Base-by-base conservation (phyloP, 1,140 invertebrate genomes). In the Colletes latitarsis region DNA sequence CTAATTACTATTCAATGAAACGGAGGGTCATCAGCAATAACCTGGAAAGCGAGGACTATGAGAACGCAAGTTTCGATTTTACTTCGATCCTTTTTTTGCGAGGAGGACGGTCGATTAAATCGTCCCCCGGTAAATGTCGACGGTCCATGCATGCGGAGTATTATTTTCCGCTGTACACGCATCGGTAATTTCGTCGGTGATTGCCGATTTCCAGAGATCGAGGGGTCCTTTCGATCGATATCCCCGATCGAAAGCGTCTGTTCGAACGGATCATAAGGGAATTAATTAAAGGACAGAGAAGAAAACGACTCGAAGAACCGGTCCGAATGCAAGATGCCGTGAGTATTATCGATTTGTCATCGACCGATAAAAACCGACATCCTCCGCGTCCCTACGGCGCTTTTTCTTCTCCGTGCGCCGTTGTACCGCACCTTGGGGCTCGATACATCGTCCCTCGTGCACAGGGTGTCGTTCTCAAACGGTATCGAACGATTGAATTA, bases 321-420 rank as follows among this genome's bases (percentile, higher is more conserved):
- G 67, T 77, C 76, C 39, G 76, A 69, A 81, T 60, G 66, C 60
- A 75, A 63, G 55, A 71, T 85, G 62, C 12, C 83, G 83, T 82
- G 83, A 76, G 75, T 21, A 69, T 79, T 63, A 76, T 80, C 80
- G 83, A 85, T 86, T 82, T 80, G 83, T 86, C 75, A 76, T 55
- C 49, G 19, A 12, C 6, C 17, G 67, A 74, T 81, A 82, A 82
- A 84, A 76, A 76, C 30, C 41, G 8, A 55, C 60, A 66, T 49
- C 49, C 62, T 17, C 58, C 41, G 21, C 53, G 53, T 58, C 64
- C 60, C 66, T 4, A 64, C n/a, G 49, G 19, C n/a, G 30, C 21
- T 72, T 66, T 66, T 70, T 79, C 49, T 12, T 19, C 41, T 70
- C 12, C 14, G 49, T 71, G 21, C 53, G 52, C 0, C 17, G 12